Evolutionary conservation across 2,113 vertebrate species (phyloP).

Genomic region (Megaleporinus macrocephalus): DNA sequence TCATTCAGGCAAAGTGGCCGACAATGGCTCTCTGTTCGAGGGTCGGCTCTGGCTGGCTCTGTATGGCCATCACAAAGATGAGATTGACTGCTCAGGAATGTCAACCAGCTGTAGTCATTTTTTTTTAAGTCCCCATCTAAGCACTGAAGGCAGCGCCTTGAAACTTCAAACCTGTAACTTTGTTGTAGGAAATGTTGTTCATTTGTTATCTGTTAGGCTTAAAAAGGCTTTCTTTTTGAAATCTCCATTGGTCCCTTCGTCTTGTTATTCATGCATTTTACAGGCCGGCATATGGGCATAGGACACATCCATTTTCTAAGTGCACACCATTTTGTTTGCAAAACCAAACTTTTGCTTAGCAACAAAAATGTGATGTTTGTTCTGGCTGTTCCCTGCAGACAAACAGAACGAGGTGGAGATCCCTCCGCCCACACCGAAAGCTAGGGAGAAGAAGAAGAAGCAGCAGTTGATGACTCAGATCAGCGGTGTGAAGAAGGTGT

Average conservation of each 20-base stretch:
- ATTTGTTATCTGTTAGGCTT: not conserved
- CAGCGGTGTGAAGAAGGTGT: constrained; percentile 95
- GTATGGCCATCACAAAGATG: constrained; percentile 41
- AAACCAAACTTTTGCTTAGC: not conserved
- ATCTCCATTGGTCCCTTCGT: not conserved
- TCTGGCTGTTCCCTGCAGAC: constrained; percentile 74
- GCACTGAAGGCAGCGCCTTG: no score
- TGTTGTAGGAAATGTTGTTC: not conserved
- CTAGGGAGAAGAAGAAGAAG: constrained; percentile 96
- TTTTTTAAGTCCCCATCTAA: no score
- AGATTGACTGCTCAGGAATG: constrained; percentile 44
- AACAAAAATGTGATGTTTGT: not conserved
- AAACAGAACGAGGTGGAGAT: constrained; percentile 99
- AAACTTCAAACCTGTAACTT: no score
- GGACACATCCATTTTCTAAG: no score
- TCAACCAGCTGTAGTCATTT: constrained; percentile 8
- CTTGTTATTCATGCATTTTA: no score
- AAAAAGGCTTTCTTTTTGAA: no score
- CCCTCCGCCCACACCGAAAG: constrained; percentile 93
- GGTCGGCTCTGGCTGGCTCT: constrained; percentile 9
- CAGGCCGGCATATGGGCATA: no score
- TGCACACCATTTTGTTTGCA: not conserved
- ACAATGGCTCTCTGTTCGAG: constrained; percentile 58
- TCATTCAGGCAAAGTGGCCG: constrained; percentile 54
- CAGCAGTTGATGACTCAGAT: constrained; percentile 99